Conservation (phyloP, 2,888 invertebrate species). For the Pantelozetes paolii region DNA sequence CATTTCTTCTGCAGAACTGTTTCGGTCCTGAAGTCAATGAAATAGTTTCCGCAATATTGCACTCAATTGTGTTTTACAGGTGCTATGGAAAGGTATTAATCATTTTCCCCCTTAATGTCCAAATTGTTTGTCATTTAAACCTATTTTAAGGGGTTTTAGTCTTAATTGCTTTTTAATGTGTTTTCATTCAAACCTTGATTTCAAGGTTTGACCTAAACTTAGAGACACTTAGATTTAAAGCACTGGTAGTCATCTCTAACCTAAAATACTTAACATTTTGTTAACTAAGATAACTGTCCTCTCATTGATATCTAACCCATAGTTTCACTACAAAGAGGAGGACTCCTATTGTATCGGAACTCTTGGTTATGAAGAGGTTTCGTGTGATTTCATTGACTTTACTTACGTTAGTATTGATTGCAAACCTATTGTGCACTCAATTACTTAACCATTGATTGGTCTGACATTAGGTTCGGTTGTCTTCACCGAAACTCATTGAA, state of each 20-base stretch:
- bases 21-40: constrained; percentile 89
- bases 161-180: constrained; percentile 17
- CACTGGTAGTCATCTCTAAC: no score
- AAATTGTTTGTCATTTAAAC: background rate
- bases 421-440: no score
- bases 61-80: constrained; percentile 84
- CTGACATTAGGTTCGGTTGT: constrained; percentile 66
- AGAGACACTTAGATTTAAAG: no score
- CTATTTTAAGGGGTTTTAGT: background rate
- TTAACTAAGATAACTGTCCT: no score
- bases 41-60: constrained; percentile 83
- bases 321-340: constrained; percentile 86
- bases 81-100: constrained; percentile 68
- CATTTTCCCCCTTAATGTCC: background rate
- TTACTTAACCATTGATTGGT: constrained; percentile 2
- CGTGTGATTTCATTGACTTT: constrained; percentile 96
- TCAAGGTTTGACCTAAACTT: background rate
- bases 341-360: constrained; percentile 93
- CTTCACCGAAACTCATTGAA: constrained; percentile 62
- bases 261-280: no score
- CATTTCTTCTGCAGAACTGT: constrained; percentile 37
- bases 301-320: constrained; percentile 40
- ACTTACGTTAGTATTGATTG: constrained; percentile 68
- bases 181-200: background rate
- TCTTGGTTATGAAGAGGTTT: constrained; percentile 90